Evolutionary conservation across 2,888 invertebrate genomes (phyloP), one percentile per base, ranked within the genome.

Genomic region (Buathra laborator): DNA sequence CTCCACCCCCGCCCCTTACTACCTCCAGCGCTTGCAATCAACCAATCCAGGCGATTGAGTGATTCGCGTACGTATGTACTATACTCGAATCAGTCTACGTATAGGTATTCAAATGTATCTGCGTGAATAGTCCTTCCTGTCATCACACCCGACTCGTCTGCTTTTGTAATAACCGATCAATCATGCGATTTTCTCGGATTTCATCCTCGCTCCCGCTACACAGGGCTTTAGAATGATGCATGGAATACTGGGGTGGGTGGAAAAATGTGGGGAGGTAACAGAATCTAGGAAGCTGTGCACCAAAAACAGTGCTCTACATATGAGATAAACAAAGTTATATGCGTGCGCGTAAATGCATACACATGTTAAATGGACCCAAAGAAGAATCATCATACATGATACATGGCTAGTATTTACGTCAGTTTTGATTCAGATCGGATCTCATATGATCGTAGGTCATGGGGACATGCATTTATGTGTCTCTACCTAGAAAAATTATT

Each of bases 11-110:
- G 5, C 9, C 37, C 37, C 37, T 37, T 5, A 9, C 37, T 37
- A 37, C 5, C 14, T 46, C 19, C 79, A 62, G 66, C 79, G 71
- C 66, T 79, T 66, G 66, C 80, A 80, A 80, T 80, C 80, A 80
- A 66, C 80, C 72, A 67, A 72, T 72, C 32, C 80, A 24, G 53
- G 44, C 66, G 72, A 66, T 80, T 72, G 66, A 43, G 72, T 46
- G 80, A 80, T 72, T 72, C 72, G 66, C 56, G 19, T 71, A 78
- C 37, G 51, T 71, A 78, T 19, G 43, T 62, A 29, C 29, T 51
- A 32, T 62, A 62, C 29, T 29, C 43, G n/a, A 71, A 71, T 71
- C 70, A 53, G 32, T 37, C 12, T 48, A 16, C 19, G 29, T 71
- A 51, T 37, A 29, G 19, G 37, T 37, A n/a, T 37, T 29, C 37